Conservation (phyloP, 2,888 invertebrate species). For the Xestia ashworthii region DNA sequence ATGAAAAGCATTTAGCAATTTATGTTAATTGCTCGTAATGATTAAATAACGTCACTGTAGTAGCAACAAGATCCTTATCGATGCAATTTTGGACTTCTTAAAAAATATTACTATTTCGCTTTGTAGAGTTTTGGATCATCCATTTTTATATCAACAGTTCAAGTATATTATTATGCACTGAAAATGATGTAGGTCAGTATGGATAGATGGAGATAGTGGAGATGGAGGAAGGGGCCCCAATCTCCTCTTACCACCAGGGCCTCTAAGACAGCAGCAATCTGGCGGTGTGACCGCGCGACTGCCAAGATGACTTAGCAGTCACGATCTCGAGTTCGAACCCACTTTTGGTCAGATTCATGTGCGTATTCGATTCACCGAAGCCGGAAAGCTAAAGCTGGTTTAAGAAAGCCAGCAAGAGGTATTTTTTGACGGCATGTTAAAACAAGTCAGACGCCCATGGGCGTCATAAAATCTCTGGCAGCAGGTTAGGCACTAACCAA, state of each 20-base stretch:
- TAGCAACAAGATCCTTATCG: neutral
- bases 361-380: too few relatives aligned
- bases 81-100: neutral
- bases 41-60: conserved; percentile 17
- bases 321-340: too few relatives aligned
- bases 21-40: conserved; percentile 3
- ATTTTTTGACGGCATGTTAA: too few relatives aligned
- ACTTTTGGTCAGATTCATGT: too few relatives aligned
- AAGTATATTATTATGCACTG: neutral
- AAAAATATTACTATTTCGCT: neutral
- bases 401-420: too few relatives aligned
- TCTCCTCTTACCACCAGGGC: neutral
- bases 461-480: too few relatives aligned
- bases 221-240: neutral
- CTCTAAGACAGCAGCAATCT: neutral
- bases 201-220: neutral
- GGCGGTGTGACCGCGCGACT: too few relatives aligned
- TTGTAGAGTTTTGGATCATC: neutral
- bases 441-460: too few relatives aligned
- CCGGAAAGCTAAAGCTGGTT: too few relatives aligned
- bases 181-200: neutral
- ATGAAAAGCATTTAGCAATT: conserved; percentile 3
- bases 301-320: too few relatives aligned
- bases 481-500: too few relatives aligned
- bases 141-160: neutral